Base-by-base conservation (phyloP, 2,113 vertebrate species). In the Hippocampus abdominalis region DNA sequence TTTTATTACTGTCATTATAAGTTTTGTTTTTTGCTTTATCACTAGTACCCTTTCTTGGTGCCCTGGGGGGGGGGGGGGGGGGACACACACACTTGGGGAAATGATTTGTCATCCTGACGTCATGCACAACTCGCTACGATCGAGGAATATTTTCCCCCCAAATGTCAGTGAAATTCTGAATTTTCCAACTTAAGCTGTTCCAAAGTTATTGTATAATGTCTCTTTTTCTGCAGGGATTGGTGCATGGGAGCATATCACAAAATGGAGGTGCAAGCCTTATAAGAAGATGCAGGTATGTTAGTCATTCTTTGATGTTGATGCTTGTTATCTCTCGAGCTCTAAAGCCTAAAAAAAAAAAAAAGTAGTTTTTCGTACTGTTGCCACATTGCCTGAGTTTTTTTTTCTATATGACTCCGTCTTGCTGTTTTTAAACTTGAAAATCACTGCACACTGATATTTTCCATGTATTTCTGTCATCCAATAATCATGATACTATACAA, bases 231-330 rank as follows among this genome's bases (percentile, higher is more conserved):
- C 79, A 99, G 97, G 94, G 88, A 91, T 97, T 84, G 97, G 96
- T 73, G 97, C 93, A 73, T 99, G 97, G 97, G 94, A 98, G 73
- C 93, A 95, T 1, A 89, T 99, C 76, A 91, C 92, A 83, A 92
- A 88, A 64, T 92, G 96, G 94, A 95, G 97, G 84, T 91, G 80
- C 82, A 97, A 95, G 88, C 89, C 95, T 0, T 98, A 96, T 82
- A 93, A 94, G 71, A 92, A 94, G 85, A 98, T 98, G 96, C 97
- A 99, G 96, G 97, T 98, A 86, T 36, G 68, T 77, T 64, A 5
- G 67, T 32, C n/a, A 42, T 18, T 53, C 2, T 51, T 13, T 29
- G 3, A 18, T 64, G 15, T 9, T 36, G 15, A 62, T 68, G 1
- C 4, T 42, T 67, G 72, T 78, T 18, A 15, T 16, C 46, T 16